Conservation (phyloP, 2,113 vertebrate species). For the Malaclemys terrapin region DNA sequence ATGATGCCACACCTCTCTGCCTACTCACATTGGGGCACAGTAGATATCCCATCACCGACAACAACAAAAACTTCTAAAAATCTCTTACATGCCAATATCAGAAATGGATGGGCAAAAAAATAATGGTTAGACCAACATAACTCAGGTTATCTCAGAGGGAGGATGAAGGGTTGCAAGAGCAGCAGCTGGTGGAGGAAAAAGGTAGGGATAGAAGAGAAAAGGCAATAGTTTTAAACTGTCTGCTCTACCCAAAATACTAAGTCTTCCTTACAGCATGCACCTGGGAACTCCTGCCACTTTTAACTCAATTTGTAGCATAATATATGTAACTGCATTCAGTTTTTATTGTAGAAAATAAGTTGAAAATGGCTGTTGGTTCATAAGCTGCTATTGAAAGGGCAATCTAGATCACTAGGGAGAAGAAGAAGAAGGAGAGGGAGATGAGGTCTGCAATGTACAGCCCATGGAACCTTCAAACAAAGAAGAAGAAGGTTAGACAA, state of each 20-base stretch:
- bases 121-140: background rate
- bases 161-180: background rate
- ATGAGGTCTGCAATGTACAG: background rate
- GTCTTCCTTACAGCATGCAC: background rate
- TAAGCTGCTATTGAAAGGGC: background rate
- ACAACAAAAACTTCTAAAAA: background rate
- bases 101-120: background rate
- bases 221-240: background rate
- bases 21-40: background rate
- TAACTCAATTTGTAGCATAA: background rate
- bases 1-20: background rate
- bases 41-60: accelerated
- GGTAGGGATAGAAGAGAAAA: background rate
- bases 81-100: background rate
- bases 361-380: background rate
- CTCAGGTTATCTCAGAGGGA: background rate
- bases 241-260: background rate
- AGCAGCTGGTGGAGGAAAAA: background rate
- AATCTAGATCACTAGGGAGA: background rate
- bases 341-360: background rate
- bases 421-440: background rate
- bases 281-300: background rate
- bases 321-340: background rate
- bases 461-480: background rate
- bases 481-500: background rate